phyloP scores from a whole-genome alignment of 2,797 vertebrate genomes.

The Typhlichthys eigenmanni region DNA sequence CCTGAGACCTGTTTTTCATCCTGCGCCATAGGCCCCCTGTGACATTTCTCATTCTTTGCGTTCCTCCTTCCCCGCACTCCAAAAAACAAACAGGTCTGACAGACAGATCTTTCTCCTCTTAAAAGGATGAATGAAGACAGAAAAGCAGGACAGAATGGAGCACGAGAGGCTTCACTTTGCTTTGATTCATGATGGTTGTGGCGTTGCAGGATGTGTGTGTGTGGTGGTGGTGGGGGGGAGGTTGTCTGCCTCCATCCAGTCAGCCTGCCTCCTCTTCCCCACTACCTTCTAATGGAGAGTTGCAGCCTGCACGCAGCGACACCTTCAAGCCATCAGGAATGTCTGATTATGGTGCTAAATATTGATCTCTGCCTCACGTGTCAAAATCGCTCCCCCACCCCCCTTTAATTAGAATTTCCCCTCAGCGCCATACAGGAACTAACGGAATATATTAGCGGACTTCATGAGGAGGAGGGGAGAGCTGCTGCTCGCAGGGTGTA shows the following conservation, averaged over 20 bases:
- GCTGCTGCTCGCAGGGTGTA: slow-evolving; percentile 81
- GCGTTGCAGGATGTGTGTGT: slow-evolving; percentile 47
- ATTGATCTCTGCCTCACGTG: slow-evolving; percentile 99
- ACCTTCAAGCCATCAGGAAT: slow-evolving; percentile 92
- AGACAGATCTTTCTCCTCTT: slow-evolving; percentile 78
- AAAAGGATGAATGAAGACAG: slow-evolving; percentile 92
- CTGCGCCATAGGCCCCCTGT: slow-evolving; percentile 37
- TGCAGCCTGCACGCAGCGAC: slow-evolving; percentile 83
- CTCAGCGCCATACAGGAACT: slow-evolving; percentile 89
- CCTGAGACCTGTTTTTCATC: slow-evolving; percentile 64
- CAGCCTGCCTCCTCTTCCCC: slow-evolving; percentile 34
- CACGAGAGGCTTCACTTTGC: slow-evolving; percentile 80
- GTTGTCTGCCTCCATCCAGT: neutral
- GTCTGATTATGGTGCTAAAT: slow-evolving; percentile 98
- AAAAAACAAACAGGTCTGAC: slow-evolving; percentile 70
- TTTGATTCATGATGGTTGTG: slow-evolving; percentile 90
- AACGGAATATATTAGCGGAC: slow-evolving; percentile 92
- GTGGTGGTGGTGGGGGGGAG: too few species aligned
- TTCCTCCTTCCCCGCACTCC: slow-evolving; percentile 39
- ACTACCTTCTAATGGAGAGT: slow-evolving; percentile 85
- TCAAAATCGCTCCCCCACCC: slow-evolving; percentile 97
- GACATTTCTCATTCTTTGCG: slow-evolving; percentile 63
- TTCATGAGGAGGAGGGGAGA: slow-evolving; percentile 84
- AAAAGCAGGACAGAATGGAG: slow-evolving; percentile 86
- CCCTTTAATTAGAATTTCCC: slow-evolving; percentile 99